A percentile compares a stretch with the other conserved stretches of the same genome.
Evolutionary conservation across 1,140 invertebrate genomes (phyloP).

Genomic region (Drosophila virilis): DNA sequence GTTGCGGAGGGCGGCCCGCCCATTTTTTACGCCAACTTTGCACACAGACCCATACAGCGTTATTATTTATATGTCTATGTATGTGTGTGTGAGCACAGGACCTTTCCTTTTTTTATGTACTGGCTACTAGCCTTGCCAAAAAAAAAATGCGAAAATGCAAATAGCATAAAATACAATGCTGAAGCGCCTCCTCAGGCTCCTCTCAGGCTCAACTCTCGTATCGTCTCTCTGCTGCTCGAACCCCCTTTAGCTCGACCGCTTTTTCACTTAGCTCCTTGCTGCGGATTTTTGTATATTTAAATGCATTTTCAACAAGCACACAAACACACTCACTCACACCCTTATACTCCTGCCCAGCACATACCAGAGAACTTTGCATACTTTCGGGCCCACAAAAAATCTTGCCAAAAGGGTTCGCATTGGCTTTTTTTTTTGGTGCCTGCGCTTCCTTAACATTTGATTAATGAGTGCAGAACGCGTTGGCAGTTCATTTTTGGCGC

Average conservation of each 20-base stretch:
- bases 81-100: slow-evolving; percentile 40
- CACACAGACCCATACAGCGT: slow-evolving; percentile 37
- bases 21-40: slow-evolving; percentile 64
- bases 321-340: slow-evolving; percentile 26
- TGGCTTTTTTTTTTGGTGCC: slow-evolving; percentile 24
- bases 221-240: neutral
- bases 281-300: slow-evolving; percentile 80
- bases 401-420: slow-evolving; percentile 44
- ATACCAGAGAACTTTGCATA: slow-evolving; percentile 36
- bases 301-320: slow-evolving; percentile 76
- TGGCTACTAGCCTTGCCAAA: slow-evolving; percentile 71
- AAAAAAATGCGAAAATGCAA: slow-evolving; percentile 69
- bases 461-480: slow-evolving; percentile 71
- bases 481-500: slow-evolving; percentile 75
- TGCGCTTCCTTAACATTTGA: slow-evolving; percentile 77
- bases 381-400: slow-evolving; percentile 54
- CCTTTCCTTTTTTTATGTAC: slow-evolving; percentile 76
- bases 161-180: slow-evolving; percentile 80
- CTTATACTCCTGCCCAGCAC: neutral
- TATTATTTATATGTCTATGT: slow-evolving; percentile 69
- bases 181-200: slow-evolving; percentile 66
- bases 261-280: slow-evolving; percentile 75
- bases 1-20: slow-evolving; percentile 59
- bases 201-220: neutral
- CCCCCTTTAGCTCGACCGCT: slow-evolving; percentile 28